Evolutionary conservation across 1,140 invertebrate species (phyloP).

Genomic region (Trypoxylus dichotomus): DNA sequence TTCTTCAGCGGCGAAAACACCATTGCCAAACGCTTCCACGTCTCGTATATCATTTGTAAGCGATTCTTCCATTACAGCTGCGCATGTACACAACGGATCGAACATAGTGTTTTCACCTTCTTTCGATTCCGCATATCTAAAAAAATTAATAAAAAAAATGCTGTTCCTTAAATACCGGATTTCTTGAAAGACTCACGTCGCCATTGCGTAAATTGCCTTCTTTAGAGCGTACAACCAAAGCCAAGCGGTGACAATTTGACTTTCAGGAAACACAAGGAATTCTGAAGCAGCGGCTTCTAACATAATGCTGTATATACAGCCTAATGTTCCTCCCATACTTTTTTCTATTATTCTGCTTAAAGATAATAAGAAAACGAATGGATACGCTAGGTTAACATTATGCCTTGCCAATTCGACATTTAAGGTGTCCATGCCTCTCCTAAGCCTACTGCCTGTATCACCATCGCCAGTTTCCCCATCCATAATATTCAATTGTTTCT

Average conservation of each 20-base stretch:
- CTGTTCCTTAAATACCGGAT: neutral
- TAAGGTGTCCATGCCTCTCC: constrained; percentile 57
- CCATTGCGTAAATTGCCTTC: constrained; percentile 34
- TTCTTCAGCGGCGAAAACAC: constrained; percentile 57
- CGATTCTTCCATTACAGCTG: constrained; percentile 41
- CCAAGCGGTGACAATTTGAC: constrained; percentile 33
- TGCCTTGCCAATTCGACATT: constrained; percentile 40
- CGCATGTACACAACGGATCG: constrained; percentile 55
- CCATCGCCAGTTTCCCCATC: constrained; percentile 65
- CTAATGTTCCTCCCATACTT: constrained; percentile 42
- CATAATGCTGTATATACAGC: constrained; percentile 47
- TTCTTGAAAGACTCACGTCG: constrained; percentile 30
- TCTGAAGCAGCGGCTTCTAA: constrained; percentile 48
- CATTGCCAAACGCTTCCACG: constrained; percentile 55
- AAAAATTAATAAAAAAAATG: constrained; percentile 27
- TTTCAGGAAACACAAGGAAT: constrained; percentile 40
- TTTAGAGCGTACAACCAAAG: constrained; percentile 45
- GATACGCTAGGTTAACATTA: constrained; percentile 40
- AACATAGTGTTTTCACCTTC: constrained; percentile 63
- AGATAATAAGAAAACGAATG: constrained; percentile 45
- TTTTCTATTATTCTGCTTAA: constrained; percentile 47
- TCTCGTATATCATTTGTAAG: constrained; percentile 39
- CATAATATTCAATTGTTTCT: constrained; percentile 62
- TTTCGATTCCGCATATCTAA: constrained; percentile 56
- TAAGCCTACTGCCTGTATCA: constrained; percentile 66